Conservation (phyloP, 37 sponge, comb jelly and placozoan species). For the Halisarca cf. caerulea region DNA sequence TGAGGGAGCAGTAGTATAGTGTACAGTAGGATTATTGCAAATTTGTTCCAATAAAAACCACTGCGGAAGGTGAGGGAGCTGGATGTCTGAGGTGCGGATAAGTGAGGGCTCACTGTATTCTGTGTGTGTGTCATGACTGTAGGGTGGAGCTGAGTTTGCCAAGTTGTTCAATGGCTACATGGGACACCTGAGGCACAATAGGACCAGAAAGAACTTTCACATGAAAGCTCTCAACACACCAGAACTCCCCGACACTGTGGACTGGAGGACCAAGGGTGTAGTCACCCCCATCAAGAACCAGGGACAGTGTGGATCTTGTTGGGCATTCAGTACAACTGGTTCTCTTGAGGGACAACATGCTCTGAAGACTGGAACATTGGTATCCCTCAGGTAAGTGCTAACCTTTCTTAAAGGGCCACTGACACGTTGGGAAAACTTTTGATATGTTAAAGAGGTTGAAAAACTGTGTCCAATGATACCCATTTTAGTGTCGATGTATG, state of each 20-base stretch:
- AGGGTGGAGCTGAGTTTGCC: slow-evolving; percentile 51
- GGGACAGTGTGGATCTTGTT: slow-evolving; percentile 94
- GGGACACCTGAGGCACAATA: background rate
- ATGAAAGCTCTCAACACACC: slow-evolving; percentile 22
- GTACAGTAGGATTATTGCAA: too few relatives aligned
- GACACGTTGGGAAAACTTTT: too few relatives aligned
- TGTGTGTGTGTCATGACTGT: background rate
- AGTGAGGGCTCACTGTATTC: too few relatives aligned
- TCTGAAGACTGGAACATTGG: slow-evolving; percentile 52
- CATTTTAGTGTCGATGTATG: too few relatives aligned
- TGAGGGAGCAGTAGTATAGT: too few relatives aligned
- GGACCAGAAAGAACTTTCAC: background rate
- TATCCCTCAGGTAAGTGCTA: slow-evolving; percentile 51
- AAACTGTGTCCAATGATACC: too few relatives aligned
- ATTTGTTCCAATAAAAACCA: too few relatives aligned
- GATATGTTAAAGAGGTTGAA: too few relatives aligned
- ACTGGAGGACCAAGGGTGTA: slow-evolving; percentile 74
- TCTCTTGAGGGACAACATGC: slow-evolving; percentile 85
- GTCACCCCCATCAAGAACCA: slow-evolving; percentile 81
- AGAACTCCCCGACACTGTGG: slow-evolving; percentile 47
- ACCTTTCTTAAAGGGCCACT: too few relatives aligned
- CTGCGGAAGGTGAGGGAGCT: too few relatives aligned
- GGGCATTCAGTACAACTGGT: slow-evolving; percentile 94
- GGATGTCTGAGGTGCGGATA: too few relatives aligned
- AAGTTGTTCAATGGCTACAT: slow-evolving; percentile 42